A percentile compares a stretch with the other conserved stretches of the same genome.
These are phyloP conservation scores for Gallirallus australis DNA, from an alignment of 2,797 vertebrate genomes.

Conservation along the genomic window DNA sequence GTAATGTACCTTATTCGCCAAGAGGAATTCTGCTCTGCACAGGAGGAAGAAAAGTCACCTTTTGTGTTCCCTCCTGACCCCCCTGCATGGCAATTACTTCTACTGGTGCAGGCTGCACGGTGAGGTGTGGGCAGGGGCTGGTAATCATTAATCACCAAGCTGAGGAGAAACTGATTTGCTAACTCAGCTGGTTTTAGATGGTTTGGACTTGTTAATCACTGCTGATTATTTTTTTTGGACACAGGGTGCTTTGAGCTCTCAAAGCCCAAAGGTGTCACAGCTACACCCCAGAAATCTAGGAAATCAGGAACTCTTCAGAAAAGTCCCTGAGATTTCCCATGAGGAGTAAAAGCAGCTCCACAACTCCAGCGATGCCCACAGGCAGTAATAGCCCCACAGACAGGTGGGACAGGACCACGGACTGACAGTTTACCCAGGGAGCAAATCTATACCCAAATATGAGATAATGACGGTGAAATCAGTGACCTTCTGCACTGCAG, in stretches of 20 bases:
- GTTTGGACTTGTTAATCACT: background rate
- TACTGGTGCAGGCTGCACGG: background rate
- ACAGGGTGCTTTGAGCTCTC: background rate
- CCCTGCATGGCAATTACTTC: background rate
- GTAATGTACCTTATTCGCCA: background rate
- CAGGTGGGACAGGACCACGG: accelerated
- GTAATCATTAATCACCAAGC: background rate
- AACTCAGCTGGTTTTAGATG: background rate
- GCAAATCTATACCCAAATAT: background rate
- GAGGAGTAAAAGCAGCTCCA: background rate
- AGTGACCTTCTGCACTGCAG: background rate
- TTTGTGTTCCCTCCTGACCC: background rate
- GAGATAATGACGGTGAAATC: background rate
- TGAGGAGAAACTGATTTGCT: background rate
- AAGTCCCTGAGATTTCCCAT: background rate
- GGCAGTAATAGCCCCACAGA: background rate
- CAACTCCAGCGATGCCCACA: background rate
- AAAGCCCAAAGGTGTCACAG: background rate
- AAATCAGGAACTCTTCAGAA: background rate
- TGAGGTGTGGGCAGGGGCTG: background rate
- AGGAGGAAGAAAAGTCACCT: background rate
- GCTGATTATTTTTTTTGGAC: background rate
- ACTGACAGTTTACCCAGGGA: background rate
- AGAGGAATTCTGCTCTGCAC: background rate
- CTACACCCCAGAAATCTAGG: background rate